A percentile compares a stretch with the other conserved stretches of the same genome.
phyloP scores from a whole-genome alignment of 2,888 invertebrate genomes.

The Macaria notata region DNA sequence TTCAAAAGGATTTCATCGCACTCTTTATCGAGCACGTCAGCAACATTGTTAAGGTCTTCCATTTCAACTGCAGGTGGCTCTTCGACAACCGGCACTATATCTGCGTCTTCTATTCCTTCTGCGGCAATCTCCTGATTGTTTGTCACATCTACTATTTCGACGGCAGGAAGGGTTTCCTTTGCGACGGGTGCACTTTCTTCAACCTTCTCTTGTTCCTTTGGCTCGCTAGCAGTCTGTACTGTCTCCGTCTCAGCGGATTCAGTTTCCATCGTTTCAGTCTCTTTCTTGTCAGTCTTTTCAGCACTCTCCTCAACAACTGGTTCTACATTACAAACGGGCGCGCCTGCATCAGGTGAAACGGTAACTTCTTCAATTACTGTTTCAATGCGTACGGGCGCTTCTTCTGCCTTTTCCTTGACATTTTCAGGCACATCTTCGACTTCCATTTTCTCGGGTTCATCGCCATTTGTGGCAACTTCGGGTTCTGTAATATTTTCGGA shows the following conservation, averaged over 20 bases:
- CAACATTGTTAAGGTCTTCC: constrained; percentile 48
- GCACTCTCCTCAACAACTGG: constrained; percentile 53
- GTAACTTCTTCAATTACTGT: constrained; percentile 51
- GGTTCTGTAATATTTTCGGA: constrained; percentile 4
- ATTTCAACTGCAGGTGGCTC: constrained; percentile 58
- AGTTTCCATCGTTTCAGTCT: constrained; percentile 57
- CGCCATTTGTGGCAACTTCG: constrained; percentile 28
- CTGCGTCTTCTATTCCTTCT: constrained; percentile 58
- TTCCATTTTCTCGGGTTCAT: constrained; percentile 25
- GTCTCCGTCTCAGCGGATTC: constrained; percentile 37
- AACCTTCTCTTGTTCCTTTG: constrained; percentile 46
- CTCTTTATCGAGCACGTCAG: constrained; percentile 69
- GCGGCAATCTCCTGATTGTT: constrained; percentile 51
- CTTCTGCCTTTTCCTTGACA: constrained; percentile 25
- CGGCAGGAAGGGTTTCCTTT: constrained; percentile 47
- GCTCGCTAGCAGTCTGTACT: constrained; percentile 38
- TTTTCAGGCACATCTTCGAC: constrained; percentile 11
- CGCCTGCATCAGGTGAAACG: constrained; percentile 42
- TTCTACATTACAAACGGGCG: constrained; percentile 44
- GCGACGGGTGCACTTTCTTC: constrained; percentile 39
- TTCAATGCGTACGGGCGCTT: constrained; percentile 39
- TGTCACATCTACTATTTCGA: constrained; percentile 60
- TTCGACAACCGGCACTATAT: constrained; percentile 63
- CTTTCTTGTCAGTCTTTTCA: constrained; percentile 53
- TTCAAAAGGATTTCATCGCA: constrained; percentile 76